Base-by-base conservation (phyloP, 1,140 invertebrate species). In the Cheumatopsyche charites region DNA sequence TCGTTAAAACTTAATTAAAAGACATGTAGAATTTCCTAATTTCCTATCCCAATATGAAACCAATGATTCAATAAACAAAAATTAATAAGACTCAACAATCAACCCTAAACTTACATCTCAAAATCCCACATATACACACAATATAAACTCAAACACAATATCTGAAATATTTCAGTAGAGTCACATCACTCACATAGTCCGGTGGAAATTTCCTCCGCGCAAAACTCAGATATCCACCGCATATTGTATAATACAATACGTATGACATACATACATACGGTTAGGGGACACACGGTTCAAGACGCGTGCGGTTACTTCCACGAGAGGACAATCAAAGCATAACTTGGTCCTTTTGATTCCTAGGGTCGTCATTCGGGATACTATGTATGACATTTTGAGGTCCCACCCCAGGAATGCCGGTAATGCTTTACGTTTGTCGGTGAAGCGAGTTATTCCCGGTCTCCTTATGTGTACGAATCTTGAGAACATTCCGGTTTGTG, bases 281-380 rank as follows among this genome's bases (percentile, higher is more conserved):
- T 19, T 5, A 21, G 55, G 19, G 55, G 23, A 58, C 2, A 19
- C 2, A 19, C 23, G 65, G 62, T 25, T 15, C 29, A 75, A 75
- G 74, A 75, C 71, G 70, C 70, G 42, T 75, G 74, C 66, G 74
- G 74, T 73, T 72, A 72, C 42, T 65, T 71, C 67, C 17, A 47
- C 47, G 67, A 62, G 67, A 73, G 74, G 74, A 75, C 74, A 75
- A 72, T 71, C 71, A 75, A 75, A 75, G 74, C 74, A 75, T 75
- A 75, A 75, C 74, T 75, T 63, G 71, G 55, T 71, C 71, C 74
- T 75, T 70, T 73, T 71, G 47, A 71, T 71, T 71, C 70, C 65
- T 71, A 21, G 55, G 73, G 55, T 47, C 63, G 70, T 23, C 45
- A 52, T 58, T 63, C 66, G 21, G 70, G 73, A 62, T 71, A 36